Percentiles rank a stretch among this genome's conserved stretches.
Evolutionary conservation across 2,888 invertebrate genomes (phyloP).

Genomic region (Myopa tessellatipennis): DNA sequence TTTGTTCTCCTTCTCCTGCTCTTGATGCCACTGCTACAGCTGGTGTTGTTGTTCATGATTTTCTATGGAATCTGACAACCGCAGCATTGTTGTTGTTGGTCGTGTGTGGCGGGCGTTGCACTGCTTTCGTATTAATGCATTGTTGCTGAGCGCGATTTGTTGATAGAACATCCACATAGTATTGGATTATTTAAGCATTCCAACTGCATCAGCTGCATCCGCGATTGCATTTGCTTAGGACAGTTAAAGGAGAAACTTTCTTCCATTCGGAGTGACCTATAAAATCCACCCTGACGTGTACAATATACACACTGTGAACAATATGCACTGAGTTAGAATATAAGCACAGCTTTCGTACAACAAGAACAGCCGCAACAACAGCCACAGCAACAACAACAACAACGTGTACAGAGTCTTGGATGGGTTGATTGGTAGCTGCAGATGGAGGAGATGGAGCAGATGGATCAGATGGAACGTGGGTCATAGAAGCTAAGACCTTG

Average conservation of each 20-base stretch:
- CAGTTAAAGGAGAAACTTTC: not conserved
- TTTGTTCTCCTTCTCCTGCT: constrained; percentile 5
- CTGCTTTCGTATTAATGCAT: constrained; percentile 7
- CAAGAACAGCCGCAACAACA: constrained; percentile 17
- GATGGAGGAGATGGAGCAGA: too few species aligned
- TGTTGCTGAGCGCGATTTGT: not conserved
- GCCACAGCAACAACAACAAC: constrained; percentile 5
- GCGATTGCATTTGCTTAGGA: not conserved
- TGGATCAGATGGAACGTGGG: too few species aligned
- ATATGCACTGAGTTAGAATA: not conserved
- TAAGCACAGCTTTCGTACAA: not conserved
- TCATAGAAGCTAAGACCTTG: not conserved
- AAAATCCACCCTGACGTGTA: not conserved
- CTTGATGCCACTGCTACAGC: constrained; percentile 2
- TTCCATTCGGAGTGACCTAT: not conserved
- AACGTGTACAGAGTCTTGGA: not conserved
- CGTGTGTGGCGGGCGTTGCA: not conserved
- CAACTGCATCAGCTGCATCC: constrained; percentile 3
- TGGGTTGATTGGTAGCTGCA: too few species aligned
- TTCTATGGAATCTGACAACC: constrained; percentile 15
- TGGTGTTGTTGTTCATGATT: constrained; percentile 26
- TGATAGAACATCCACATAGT: constrained; percentile 17
- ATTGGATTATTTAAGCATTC: constrained; percentile 12
- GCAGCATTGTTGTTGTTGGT: constrained; percentile 8
- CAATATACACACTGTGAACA: not conserved